Conservation (phyloP, 2,888 invertebrate genomes). For the Erannis defoliaria region DNA sequence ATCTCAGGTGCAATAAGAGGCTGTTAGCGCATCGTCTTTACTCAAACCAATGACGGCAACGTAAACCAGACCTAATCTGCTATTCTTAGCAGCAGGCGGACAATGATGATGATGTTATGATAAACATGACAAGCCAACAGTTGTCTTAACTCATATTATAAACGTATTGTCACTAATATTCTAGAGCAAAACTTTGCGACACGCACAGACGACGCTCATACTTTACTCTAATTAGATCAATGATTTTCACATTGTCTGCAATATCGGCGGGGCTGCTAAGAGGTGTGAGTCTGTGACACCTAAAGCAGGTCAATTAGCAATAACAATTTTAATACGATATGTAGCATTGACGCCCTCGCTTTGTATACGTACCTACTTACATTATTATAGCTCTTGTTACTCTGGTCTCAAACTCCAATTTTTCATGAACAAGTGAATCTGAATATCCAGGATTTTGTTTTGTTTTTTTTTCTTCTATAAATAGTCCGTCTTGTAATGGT, state of each 20-base stretch:
- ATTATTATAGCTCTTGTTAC: not conserved
- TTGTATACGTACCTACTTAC: too few relatives aligned
- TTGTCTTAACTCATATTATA: too few relatives aligned
- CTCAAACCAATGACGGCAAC: too few relatives aligned
- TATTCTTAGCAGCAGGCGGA: too few relatives aligned
- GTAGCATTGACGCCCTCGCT: constrained; percentile 20
- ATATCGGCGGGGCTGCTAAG: constrained; percentile 52
- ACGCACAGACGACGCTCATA: constrained; percentile 33
- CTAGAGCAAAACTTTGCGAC: not conserved
- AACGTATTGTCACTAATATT: not conserved
- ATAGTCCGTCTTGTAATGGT: too few relatives aligned
- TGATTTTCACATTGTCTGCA: constrained; percentile 53
- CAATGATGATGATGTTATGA: too few relatives aligned
- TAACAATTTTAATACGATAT: constrained; percentile 49
- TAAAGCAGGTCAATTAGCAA: constrained; percentile 72
- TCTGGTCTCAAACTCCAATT: not conserved
- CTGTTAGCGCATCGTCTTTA: too few relatives aligned
- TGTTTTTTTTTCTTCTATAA: too few relatives aligned
- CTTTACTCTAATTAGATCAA: constrained; percentile 50
- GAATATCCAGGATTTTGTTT: too few relatives aligned
- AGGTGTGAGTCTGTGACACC: constrained; percentile 58
- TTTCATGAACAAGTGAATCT: not conserved
- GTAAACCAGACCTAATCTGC: too few relatives aligned
- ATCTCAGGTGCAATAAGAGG: too few relatives aligned
- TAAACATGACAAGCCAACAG: too few relatives aligned